These are phyloP conservation scores for Oryzias curvinotus DNA, from an alignment of 2,113 vertebrate genomes.

Conservation along the genomic window DNA sequence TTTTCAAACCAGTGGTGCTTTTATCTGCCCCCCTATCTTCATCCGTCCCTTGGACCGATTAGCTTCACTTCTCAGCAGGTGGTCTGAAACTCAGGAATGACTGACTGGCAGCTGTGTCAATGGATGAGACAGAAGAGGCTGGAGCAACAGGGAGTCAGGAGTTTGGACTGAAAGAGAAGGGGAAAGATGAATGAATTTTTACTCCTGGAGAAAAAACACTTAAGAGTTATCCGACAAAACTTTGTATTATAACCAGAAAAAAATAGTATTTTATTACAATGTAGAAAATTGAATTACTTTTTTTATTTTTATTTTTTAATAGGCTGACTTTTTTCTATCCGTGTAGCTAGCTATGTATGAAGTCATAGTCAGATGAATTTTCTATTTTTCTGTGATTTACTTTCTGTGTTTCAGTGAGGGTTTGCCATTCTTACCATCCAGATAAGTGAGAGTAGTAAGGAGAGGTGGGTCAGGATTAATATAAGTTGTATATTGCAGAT, in stretches of 20 bases:
- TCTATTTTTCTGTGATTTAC: neutral
- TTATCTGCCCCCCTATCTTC: neutral
- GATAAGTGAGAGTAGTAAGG: constrained; percentile 89
- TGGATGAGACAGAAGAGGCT: constrained; percentile 72
- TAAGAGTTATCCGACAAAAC: neutral
- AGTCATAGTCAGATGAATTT: neutral
- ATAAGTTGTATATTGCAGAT: constrained; percentile 90
- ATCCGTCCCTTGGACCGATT: constrained; percentile 21
- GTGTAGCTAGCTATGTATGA: neutral
- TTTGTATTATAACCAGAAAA: no score
- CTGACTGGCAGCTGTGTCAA: constrained; percentile 73
- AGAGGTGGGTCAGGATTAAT: constrained; percentile 87
- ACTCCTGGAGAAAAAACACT: neutral
- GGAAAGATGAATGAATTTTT: neutral
- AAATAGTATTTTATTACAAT: neutral
- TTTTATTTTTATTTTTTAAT: no score
- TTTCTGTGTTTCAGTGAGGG: neutral
- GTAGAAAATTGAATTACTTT: neutral
- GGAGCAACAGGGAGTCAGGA: constrained; percentile 70
- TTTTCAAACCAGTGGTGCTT: neutral
- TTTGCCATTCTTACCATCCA: constrained; percentile 84
- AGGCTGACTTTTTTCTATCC: neutral
- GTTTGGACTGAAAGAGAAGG: constrained; percentile 61
- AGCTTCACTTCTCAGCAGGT: constrained; percentile 1
- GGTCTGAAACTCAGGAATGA: constrained; percentile 58